Percentiles rank a stretch among this genome's conserved stretches.
These are phyloP conservation scores for Antedon bifida DNA, from an alignment of 35 echinoderm and acorn worm genomes.

Conservation along the genomic window DNA sequence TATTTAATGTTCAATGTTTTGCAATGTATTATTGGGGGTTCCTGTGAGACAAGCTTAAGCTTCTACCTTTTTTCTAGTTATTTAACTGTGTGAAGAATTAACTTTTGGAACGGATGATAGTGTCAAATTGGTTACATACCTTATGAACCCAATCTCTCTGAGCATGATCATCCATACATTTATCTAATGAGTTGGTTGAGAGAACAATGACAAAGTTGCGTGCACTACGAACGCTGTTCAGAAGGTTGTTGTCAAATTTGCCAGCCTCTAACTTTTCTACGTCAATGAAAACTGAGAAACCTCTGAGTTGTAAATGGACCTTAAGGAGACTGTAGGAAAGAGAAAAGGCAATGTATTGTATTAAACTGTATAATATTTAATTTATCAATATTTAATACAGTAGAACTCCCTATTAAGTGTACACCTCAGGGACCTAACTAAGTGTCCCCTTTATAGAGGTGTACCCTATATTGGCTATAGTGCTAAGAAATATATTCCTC, in stretches of 20 bases:
- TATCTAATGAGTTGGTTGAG: slow-evolving; percentile 52
- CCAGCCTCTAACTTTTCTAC: slow-evolving; percentile 97
- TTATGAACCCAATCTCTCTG: slow-evolving; percentile 91
- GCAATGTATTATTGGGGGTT: too few species aligned
- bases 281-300: slow-evolving; percentile 94
- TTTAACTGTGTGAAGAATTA: too few species aligned
- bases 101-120: too few species aligned
- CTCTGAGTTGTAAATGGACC: slow-evolving; percentile 86
- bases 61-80: slow-evolving; percentile 64
- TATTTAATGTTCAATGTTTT: too few species aligned
- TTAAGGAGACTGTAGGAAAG: slow-evolving; percentile 71
- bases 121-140: not conserved
- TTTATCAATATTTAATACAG: too few species aligned
- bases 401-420: too few species aligned
- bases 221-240: slow-evolving; percentile 79
- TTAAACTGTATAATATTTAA: not conserved
- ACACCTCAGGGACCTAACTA: too few species aligned
- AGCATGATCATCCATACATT: slow-evolving; percentile 73
- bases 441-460: too few species aligned
- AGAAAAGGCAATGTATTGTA: not conserved
- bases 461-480: too few species aligned
- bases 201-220: slow-evolving; percentile 87
- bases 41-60: too few species aligned
- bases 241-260: slow-evolving; percentile 99
- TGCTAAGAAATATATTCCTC: too few species aligned